A percentile compares a stretch with the other conserved stretches of the same genome.
These are phyloP conservation scores for Hippocampus mohnikei DNA, from an alignment of 2,113 vertebrate genomes.

Conservation along the genomic window DNA sequence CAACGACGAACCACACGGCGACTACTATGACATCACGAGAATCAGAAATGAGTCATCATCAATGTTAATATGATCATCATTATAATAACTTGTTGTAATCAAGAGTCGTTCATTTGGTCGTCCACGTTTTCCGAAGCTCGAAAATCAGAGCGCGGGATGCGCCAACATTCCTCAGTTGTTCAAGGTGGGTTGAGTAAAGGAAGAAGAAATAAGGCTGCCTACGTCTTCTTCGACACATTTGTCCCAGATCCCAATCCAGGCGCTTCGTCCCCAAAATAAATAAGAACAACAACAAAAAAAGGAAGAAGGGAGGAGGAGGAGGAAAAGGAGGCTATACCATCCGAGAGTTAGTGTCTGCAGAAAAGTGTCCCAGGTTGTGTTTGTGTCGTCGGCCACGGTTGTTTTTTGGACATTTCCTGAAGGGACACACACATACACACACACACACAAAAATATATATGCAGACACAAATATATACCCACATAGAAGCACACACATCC, in stretches of 20 bases:
- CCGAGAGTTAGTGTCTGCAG: constrained; percentile 90
- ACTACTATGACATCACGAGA: background rate
- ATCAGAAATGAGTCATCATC: background rate
- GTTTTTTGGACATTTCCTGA: constrained; percentile 94
- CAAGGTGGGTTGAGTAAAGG: no score
- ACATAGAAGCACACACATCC: background rate
- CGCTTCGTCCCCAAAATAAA: constrained; percentile 47
- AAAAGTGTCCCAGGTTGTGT: constrained; percentile 94
- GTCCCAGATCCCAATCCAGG: no score
- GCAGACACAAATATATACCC: no score
- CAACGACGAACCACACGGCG: background rate
- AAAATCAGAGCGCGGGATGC: background rate
- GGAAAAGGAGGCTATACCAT: constrained; percentile 82
- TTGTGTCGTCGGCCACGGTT: constrained; percentile 92
- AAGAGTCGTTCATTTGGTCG: background rate
- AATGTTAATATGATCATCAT: background rate
- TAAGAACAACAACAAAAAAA: constrained; percentile 76
- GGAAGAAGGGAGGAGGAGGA: constrained; percentile 40
- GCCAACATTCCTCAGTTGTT: background rate
- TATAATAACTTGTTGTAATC: background rate
- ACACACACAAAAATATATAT: background rate
- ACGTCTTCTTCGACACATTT: background rate
- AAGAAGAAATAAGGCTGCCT: background rate
- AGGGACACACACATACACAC: constrained; percentile 14
- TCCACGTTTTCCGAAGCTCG: background rate